Evolutionary conservation across 2,113 vertebrate genomes (phyloP), one percentile per base, ranked within the genome.

Genomic region (Meles meles): DNA sequence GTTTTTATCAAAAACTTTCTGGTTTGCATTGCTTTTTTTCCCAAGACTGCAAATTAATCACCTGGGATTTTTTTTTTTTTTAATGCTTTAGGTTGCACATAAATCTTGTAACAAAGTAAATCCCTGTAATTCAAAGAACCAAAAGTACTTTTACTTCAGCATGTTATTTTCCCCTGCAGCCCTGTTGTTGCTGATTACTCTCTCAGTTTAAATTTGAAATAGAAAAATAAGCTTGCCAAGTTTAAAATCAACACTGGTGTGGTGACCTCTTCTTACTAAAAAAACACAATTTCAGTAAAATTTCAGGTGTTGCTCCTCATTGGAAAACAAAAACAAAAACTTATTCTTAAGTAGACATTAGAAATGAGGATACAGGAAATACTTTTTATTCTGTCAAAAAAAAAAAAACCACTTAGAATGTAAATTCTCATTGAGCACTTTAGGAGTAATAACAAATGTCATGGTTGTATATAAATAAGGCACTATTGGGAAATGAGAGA

Each of bases 51-150:
- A 42, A 67, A 97, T 97, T 95, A 97, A 97, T 97, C 93, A 96
- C 42, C 21, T 7, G 2, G 90, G 52, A 88, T 80, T 61, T 83
- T 87, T 71, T 85, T 57, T 90, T 83, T 95, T 47, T 44, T 63
- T 71, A 96, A 89, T 89, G 96, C 96, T 97, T 96, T 87, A 81
- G 90, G 80, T 96, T 81, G 88, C 49, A 88, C 88, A 97, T 94
- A 93, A 97, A 97, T 98, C 96, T 95, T 97, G n/a, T 52, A 85
- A 94, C 69, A 63, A 96, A 94, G 37, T 94, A 90, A 94, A 95
- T 97, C 29, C 93, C 63, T 84, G 25, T 84, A 88, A 93, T 90
- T 94, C 84, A 96, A 88, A 89, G 61, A 92, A 80, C 61, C 67
- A 47, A 97, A 93, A 81, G 10, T 87, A 49, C 86, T 95, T 92